Evolutionary conservation across 2,888 invertebrate genomes (phyloP), one percentile per base, ranked within the genome.

Genomic region (Ophion slaviceki): DNA sequence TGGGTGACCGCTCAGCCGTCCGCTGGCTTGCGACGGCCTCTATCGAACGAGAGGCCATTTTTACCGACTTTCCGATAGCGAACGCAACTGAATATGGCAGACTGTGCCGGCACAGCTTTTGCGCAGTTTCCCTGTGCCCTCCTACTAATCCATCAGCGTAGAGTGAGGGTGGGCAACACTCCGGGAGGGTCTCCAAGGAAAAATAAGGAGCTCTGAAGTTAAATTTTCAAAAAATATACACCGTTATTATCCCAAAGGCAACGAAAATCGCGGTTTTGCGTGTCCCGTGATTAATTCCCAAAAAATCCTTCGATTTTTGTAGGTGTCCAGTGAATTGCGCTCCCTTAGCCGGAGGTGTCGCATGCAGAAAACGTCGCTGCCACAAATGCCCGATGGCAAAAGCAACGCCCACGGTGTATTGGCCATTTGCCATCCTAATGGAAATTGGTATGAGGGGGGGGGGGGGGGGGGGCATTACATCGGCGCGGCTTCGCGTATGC

Each of bases 351-450:
- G 71, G 76, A 80, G 82, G 80, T 76, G 79, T 85, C 75, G 64
- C 20, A 57, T 61, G 28, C 79, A 79, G 47, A 59, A 32, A 75
- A 68, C 62, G 71, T 71, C 71, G 68, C 40, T 20, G 47, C 10
- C 45, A 17, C 59, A 78, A 71, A 68, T 53, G 28, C 64, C 82
- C 53, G 47, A 47, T 75, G 82, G 64, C 82, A 59, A 76, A 75
- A 40, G 79, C 28, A 62, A 79, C 82, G 85, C 76, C 80, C 82
- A 76, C 61, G 7, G 61, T 67, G 67, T 76, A 82, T 85, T 85
- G 85, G 85, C 85, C 71, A 82, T 85, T 85, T 85, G 76, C 82
- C 82, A 85, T 82, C 79, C 68, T 82, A 82, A 85, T 85, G 82
- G 82, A 76, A 74, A 80, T 59, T 68, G 36, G 57, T 8, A 40